Evolutionary conservation across 2,797 vertebrate species (phyloP).

Genomic region (Sebastes iracundus): DNA sequence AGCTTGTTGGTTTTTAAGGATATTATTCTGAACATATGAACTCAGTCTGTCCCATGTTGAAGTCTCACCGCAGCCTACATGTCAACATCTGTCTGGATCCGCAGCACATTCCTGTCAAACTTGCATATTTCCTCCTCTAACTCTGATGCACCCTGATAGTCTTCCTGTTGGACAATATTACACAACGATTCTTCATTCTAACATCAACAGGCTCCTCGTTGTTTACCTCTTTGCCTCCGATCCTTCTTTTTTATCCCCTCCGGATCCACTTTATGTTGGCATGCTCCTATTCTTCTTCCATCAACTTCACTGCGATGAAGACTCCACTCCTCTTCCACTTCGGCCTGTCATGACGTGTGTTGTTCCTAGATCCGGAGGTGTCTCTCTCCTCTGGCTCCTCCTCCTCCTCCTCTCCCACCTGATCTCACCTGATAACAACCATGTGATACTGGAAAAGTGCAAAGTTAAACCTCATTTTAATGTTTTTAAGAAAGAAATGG

Average conservation of each 20-base stretch:
- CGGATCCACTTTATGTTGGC: slow-evolving; percentile 21
- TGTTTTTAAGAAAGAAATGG: no score
- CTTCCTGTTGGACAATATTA: neutral
- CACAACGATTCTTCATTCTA: neutral
- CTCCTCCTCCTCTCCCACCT: slow-evolving; percentile 39
- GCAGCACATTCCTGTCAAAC: slow-evolving; percentile 51
- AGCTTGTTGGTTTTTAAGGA: neutral
- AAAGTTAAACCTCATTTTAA: no score
- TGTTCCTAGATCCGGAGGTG: slow-evolving; percentile 1
- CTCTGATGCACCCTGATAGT: neutral
- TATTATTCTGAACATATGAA: neutral
- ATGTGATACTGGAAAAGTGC: neutral
- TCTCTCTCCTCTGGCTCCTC: slow-evolving; percentile 41
- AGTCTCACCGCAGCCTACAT: neutral
- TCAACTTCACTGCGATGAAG: neutral
- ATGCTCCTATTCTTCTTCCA: slow-evolving; percentile 22
- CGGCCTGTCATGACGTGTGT: slow-evolving; percentile 55
- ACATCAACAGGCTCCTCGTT: neutral
- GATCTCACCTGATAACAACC: slow-evolving; percentile 56
- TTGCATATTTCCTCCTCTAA: slow-evolving; percentile 17
- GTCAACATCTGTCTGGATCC: slow-evolving; percentile 32
- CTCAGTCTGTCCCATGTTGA: neutral
- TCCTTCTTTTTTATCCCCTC: neutral
- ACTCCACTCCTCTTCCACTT: slow-evolving; percentile 2
- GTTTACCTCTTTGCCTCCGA: slow-evolving; percentile 38